Evolutionary conservation across 1,140 invertebrate genomes (phyloP), one percentile per base, ranked within the genome.

Genomic region (Alviniconcha marisindica): DNA sequence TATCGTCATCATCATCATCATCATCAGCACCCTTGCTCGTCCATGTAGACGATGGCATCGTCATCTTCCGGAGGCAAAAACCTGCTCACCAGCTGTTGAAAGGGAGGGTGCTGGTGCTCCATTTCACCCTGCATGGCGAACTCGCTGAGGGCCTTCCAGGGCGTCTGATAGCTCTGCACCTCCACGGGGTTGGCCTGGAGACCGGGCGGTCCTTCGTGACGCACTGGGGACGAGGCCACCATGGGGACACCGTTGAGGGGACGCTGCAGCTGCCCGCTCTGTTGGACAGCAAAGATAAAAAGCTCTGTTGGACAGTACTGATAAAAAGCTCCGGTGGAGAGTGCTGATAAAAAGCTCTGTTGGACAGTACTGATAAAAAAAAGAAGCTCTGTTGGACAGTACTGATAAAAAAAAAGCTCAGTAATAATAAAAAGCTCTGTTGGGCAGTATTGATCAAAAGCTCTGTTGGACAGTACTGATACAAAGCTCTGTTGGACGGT

Each of bases 101-200:
- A 99, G 83, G 98, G 97, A 12, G 97, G 97, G 84, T 96, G 88
- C 82, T 96, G 88, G 82, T 96, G 89, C 85, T 99, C 98, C 15
- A 98, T 94, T 93, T 98, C 97, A 2, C 97, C 96, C 92, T 98
- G 97, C 85, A 98, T 95, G 78, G 97, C 98, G 94, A 98, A 99
- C 91, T 99, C 98, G 44, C 96, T 96, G 28, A 99, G 95, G 63
- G 97, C 97, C 94, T 99, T 99, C 98, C 98, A 99, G 56, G 92
- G 98, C 60, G 98, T 97, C 94, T 99, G 98, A 94, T 99, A 99
- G 82, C 96, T 97, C 89, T 98, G 97, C 44, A 99, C 97, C 93
- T 98, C 97, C 51, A 98, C 94, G 14, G 89, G 88, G 79, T 89
- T 91, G 4, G 88, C 90, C 84, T 90, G 91, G 87, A 92, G 89